Percentiles rank a stretch among this genome's conserved stretches.
Evolutionary conservation across 2,113 vertebrate genomes (phyloP).

Genomic region (Salvelinus sp.): DNA sequence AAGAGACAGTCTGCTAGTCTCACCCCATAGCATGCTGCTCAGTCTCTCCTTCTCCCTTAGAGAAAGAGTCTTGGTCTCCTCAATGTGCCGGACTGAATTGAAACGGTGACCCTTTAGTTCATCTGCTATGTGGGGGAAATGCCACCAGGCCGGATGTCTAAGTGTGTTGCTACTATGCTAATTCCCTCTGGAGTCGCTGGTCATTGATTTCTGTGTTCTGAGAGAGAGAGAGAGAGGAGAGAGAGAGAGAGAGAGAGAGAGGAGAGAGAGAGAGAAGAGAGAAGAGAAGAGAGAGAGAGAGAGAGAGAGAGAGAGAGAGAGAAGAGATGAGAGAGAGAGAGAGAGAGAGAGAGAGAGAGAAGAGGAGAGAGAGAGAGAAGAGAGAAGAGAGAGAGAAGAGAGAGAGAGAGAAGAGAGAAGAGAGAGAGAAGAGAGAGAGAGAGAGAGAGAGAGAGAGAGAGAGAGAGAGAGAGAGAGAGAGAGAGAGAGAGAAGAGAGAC

Average conservation of each 20-base stretch:
- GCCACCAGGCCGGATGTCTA: slow-evolving; percentile 18
- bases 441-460: too few species aligned
- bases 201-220: slow-evolving; percentile 59
- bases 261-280: too few species aligned
- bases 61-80: neutral
- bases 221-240: neutral
- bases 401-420: too few species aligned
- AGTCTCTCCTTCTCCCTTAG: slow-evolving; percentile 15
- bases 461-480: too few species aligned
- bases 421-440: too few species aligned
- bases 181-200: slow-evolving; percentile 47
- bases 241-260: neutral
- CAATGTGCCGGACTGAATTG: slow-evolving; percentile 9
- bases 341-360: too few species aligned
- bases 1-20: slow-evolving; percentile 16
- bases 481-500: neutral
- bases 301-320: too few species aligned
- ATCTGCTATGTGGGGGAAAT: slow-evolving; percentile 22
- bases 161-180: slow-evolving; percentile 30
- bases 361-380: too few species aligned
- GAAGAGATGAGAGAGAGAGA: too few species aligned
- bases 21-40: slow-evolving; percentile 17
- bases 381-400: too few species aligned
- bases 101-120: slow-evolving; percentile 45
- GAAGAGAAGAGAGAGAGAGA: too few species aligned